phyloP scores from a whole-genome alignment of 2,797 vertebrate species.

The Cossypha heuglini region DNA sequence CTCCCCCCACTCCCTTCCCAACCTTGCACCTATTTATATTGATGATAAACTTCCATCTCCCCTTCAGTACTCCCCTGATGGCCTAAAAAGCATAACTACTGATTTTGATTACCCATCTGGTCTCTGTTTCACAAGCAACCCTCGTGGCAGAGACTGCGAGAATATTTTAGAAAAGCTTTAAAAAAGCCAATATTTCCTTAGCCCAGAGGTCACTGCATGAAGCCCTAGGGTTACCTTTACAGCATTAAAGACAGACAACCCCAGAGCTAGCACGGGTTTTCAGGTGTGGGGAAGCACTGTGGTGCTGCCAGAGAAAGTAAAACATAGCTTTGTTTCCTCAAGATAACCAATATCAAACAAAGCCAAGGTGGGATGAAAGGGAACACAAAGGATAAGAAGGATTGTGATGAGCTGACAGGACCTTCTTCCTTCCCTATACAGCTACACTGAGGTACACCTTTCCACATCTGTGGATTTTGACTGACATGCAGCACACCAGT shows the following conservation, averaged over 20 bases:
- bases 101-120: conserved; percentile 23
- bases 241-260: background rate
- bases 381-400: background rate
- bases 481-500: background rate
- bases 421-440: background rate
- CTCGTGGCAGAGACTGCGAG: background rate
- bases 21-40: conserved; percentile 26
- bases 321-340: background rate
- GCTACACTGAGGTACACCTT: background rate
- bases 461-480: background rate
- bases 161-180: background rate
- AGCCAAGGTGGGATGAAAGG: background rate
- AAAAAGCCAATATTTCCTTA: background rate
- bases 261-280: background rate
- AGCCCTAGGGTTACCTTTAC: background rate
- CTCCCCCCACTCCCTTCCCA: background rate
- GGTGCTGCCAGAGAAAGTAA: background rate
- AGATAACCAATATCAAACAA: background rate
- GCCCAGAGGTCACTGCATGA: background rate
- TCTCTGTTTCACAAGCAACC: background rate
- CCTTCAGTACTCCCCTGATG: conserved; percentile 17
- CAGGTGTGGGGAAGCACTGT: background rate
- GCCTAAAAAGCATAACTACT: conserved; percentile 25
- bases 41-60: conserved; percentile 15
- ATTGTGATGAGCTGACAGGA: background rate